Base-by-base conservation (phyloP, 2,888 invertebrate species). In the Diaprepes abbreviatus region DNA sequence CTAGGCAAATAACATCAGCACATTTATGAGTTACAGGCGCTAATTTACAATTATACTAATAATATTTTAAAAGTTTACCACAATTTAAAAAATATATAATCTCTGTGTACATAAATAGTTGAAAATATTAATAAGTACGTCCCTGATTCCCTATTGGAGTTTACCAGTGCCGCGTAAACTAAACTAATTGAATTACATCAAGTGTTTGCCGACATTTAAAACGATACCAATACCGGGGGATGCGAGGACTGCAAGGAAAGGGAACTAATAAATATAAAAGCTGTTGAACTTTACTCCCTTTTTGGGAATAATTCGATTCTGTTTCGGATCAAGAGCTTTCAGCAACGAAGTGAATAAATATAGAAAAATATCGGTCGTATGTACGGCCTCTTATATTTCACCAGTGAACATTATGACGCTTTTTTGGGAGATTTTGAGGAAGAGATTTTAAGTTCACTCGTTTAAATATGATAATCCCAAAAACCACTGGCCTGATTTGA, bases 201-300 rank as follows among this genome's bases (percentile, higher is more conserved):
- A 70, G 66, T 70, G 70, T 70, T 70, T 70, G 70, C 70, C 60
- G 62, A 66, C 66, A 66, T 70, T 70, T 70, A 70, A 59, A 70
- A 57, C 57, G 70, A 66, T 70, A 70, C 60, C 62, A 31, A 65
- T 65, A 65, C 62, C 38, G 33, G 54, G 33, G 54, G 43, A 38
- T 24, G 65, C 35, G 54, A 40, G 60, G 48, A 48, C 38, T 14
- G 33, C 31, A 10, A 48, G 12, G 36, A 35, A 48, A 43, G 65
- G 65, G 14, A 43, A 40, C 66, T 66, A 70, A 70, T 70, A 66
- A 70, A 70, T 70, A 70, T 70, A 66, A 66, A 70, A 70, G 70
- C 70, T 62, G 69, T 59, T 55, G 70, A 70, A 70, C 66, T 70
- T 70, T 70, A 40, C 60, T 59, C 66, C 70, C 70, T 62, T 62